Percentiles rank a stretch among this genome's conserved stretches.
Evolutionary conservation across 2,888 invertebrate genomes (phyloP).

Genomic region (Coelogynopora nodosa): DNA sequence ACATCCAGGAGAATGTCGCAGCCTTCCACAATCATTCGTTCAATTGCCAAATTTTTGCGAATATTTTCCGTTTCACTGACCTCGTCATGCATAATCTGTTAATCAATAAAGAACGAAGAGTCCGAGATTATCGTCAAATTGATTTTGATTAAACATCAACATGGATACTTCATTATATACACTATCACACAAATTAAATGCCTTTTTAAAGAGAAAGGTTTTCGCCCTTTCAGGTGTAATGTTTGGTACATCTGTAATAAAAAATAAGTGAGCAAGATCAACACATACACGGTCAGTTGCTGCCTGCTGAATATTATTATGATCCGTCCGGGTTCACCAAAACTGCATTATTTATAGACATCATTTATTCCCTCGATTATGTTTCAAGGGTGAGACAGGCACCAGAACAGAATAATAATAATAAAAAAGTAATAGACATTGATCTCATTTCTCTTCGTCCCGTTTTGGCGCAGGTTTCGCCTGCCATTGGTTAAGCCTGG

Average conservation of each 20-base stretch:
- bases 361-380: neutral
- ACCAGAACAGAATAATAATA: neutral
- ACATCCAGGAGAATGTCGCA: conserved; percentile 86
- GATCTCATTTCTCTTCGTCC: neutral
- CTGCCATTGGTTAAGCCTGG: too few relatives aligned
- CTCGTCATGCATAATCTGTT: conserved; percentile 77
- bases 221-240: too few relatives aligned
- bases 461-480: too few relatives aligned
- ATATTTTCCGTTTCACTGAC: conserved; percentile 84
- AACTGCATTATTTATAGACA: neutral
- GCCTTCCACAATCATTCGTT: conserved; percentile 86
- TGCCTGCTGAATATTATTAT: too few relatives aligned
- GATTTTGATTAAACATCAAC: neutral
- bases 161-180: too few relatives aligned
- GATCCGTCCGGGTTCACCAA: neutral
- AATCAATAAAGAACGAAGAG: too few relatives aligned
- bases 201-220: too few relatives aligned
- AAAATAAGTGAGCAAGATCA: too few relatives aligned
- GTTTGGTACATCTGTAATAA: too few relatives aligned
- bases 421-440: neutral
- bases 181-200: too few relatives aligned
- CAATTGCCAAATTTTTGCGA: conserved; percentile 81
- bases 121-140: too few relatives aligned
- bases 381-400: neutral
- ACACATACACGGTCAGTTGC: too few relatives aligned